phyloP scores from a whole-genome alignment of 2,888 invertebrate species.

The Lacanobia wlatinum region DNA sequence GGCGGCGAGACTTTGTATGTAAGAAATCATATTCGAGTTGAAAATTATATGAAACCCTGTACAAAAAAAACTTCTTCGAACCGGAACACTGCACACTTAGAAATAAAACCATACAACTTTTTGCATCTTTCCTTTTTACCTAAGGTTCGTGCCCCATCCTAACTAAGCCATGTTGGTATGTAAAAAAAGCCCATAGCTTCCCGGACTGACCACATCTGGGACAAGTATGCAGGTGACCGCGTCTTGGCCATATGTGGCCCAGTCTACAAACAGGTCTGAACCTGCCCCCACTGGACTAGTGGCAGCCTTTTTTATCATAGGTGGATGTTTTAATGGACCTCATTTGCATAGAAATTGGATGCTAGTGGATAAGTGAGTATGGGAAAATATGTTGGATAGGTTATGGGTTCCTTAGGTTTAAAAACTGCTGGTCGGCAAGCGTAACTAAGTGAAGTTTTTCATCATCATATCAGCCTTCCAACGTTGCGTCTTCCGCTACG shows the following conservation, averaged over 20 bases:
- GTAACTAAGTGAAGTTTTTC: too few relatives aligned
- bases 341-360: constrained; percentile 49
- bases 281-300: constrained; percentile 27
- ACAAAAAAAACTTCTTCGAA: not conserved
- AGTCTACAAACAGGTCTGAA: constrained; percentile 39
- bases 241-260: constrained; percentile 3
- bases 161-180: not conserved
- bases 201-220: constrained; percentile 29
- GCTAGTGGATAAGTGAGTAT: not conserved
- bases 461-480: too few relatives aligned
- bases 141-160: not conserved
- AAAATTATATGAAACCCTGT: too few relatives aligned
- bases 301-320: constrained; percentile 26
- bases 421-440: too few relatives aligned
- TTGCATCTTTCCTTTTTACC: not conserved
- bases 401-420: not conserved
- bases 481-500: too few relatives aligned
- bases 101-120: constrained; percentile 6
- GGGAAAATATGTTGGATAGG: not conserved
- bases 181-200: constrained; percentile 26
- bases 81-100: not conserved
- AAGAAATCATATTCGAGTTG: too few relatives aligned
- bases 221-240: constrained; percentile 50
- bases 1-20: too few relatives aligned
- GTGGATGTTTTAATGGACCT: constrained; percentile 10